These are phyloP conservation scores for Chymomyza amoena DNA, from an alignment of 2,888 invertebrate species.

Conservation along the genomic window DNA sequence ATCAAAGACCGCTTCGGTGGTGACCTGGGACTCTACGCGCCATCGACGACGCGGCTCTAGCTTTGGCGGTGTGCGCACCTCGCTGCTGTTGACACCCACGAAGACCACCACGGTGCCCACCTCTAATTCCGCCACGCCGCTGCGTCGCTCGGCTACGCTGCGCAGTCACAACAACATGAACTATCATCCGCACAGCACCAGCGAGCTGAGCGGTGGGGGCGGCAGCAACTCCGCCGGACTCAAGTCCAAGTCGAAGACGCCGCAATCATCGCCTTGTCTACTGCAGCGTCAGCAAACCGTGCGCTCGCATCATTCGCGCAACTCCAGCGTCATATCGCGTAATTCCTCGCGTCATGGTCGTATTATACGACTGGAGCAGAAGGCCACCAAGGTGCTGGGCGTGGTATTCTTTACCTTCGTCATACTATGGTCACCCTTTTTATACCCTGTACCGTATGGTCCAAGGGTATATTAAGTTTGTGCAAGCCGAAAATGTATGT, in stretches of 20 bases:
- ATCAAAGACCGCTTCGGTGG: conserved; percentile 80
- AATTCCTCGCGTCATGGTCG: conserved; percentile 90
- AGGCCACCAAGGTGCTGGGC: conserved; percentile 96
- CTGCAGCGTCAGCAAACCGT: conserved; percentile 81
- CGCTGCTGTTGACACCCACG: conserved; percentile 81
- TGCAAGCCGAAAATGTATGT: no score
- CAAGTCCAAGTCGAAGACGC: conserved; percentile 78
- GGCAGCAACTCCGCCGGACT: conserved; percentile 5
- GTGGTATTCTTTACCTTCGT: conserved; percentile 97
- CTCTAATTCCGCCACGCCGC: conserved; percentile 75
- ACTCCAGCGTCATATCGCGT: conserved; percentile 89
- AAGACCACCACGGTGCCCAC: conserved; percentile 59
- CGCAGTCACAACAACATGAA: conserved; percentile 80
- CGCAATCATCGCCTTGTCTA: conserved; percentile 81
- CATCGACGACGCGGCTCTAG: conserved; percentile 85
- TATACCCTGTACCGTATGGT: no score
- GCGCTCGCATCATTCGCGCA: conserved; percentile 87
- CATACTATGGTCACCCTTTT: conserved; percentile 96
- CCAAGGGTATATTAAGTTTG: no score
- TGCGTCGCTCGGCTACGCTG: conserved; percentile 83
- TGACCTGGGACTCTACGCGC: conserved; percentile 86
- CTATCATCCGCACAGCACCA: conserved; percentile 42
- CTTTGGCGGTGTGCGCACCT: conserved; percentile 84
- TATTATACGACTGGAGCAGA: conserved; percentile 93
- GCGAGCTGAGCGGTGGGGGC: conserved; percentile 10